Conservation (phyloP, 2,113 vertebrate genomes). For the Manacus vitellinus region DNA sequence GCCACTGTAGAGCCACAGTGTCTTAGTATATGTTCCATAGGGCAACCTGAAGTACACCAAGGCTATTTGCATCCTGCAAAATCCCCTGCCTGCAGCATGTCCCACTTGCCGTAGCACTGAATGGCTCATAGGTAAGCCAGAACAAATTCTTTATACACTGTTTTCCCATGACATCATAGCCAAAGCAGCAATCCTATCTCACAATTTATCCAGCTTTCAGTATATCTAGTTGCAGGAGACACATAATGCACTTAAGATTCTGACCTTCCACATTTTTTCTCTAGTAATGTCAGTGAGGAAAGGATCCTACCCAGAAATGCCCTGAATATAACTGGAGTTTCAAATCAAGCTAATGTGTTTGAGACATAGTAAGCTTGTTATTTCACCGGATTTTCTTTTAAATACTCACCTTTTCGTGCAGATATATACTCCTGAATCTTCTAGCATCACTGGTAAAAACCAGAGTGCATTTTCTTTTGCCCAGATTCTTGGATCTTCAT, state of each 20-base stretch:
- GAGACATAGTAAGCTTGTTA: neutral
- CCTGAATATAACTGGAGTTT: neutral
- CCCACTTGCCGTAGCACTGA: neutral
- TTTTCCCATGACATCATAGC: accelerated
- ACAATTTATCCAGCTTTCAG: neutral
- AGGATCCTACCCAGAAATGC: neutral
- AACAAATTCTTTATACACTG: neutral
- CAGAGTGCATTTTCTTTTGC: constrained; percentile 69
- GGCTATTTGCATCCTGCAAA: neutral
- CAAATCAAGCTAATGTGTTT: neutral
- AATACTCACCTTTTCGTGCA: constrained; percentile 80
- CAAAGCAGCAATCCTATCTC: neutral
- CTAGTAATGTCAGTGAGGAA: neutral
- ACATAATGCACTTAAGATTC: neutral
- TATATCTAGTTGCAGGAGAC: neutral
- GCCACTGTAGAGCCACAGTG: neutral
- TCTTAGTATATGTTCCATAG: neutral
- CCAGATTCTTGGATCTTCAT: constrained; percentile 64
- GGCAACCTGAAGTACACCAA: neutral
- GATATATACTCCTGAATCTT: constrained; percentile 84
- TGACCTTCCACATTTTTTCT: neutral
- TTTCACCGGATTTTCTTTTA: neutral
- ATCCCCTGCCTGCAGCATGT: neutral
- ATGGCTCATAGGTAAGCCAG: neutral
- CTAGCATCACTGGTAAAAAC: constrained; percentile 81